Evolutionary conservation across 2,113 vertebrate species (phyloP), one percentile per base, ranked within the genome.

Genomic region (Megaleporinus macrocephalus): DNA sequence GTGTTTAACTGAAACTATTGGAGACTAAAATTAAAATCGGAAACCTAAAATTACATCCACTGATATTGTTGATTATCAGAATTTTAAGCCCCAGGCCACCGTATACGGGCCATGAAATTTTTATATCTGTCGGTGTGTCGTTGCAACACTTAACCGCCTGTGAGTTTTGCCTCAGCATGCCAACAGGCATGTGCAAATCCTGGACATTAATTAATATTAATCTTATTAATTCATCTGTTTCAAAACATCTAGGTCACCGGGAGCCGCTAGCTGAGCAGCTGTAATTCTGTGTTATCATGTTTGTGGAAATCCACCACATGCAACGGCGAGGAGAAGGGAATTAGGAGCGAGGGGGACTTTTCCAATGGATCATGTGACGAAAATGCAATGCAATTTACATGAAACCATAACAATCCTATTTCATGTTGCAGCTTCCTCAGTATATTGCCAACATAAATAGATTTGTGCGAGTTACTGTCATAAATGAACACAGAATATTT

Each of bases 171-270:
- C 41, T 77, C 59, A 65, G n/a, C 62, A 62, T 33, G 20, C 61
- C 41, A 61, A 22, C n/a, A 59, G 33, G 69, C 69, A 73, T 63
- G 22, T 62, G 27, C 33, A 74, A 78, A 82, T 73, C 62, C 20
- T 79, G 61, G 70, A 59, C 61, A 82, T 82, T 82, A 75, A 75
- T 82, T 79, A 74, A 82, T 78, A 65, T 55, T 70, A 30, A 63
- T 82, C 30, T 79, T 61, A 76, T 82, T 78, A 79, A 82, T 73
- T 57, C 18, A n/a, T 70, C 77, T 36, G 65, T 78, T 78, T 82
- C 44, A 72, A 51, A 78, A 73, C 59, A 78, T 80, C 30, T 80
- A 76, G 73, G 66, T 71, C 78, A 80, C 33, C 6, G 16, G 22
- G n/a, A 33, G 62, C 53, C 6, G 10, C n/a, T 22, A 33, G 76